phyloP scores from a whole-genome alignment of 2,113 vertebrate species.

The Myiozetetes cayanensis region DNA sequence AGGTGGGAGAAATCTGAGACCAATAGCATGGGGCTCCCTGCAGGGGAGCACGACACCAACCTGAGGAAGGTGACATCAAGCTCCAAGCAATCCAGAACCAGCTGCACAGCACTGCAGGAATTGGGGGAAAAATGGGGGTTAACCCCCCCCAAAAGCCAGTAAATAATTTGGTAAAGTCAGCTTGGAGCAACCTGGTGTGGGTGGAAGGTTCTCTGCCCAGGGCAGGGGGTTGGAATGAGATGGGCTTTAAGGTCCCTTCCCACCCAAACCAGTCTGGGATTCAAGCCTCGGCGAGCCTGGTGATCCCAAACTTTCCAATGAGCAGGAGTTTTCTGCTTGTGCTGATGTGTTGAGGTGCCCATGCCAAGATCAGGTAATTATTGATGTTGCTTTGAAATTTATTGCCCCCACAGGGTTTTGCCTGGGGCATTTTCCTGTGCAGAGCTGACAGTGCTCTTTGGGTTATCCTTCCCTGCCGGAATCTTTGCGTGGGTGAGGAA shows the following conservation, averaged over 20 bases:
- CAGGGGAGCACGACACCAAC: neutral
- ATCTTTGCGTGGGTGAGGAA: neutral
- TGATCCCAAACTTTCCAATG: accelerated
- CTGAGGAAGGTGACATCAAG: neutral
- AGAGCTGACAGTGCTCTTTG: neutral
- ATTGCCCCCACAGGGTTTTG: neutral
- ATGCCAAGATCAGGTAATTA: neutral
- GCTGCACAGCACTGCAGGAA: neutral
- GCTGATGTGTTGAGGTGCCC: neutral
- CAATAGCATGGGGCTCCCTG: neutral
- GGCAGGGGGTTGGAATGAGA: neutral
- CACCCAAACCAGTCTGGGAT: neutral
- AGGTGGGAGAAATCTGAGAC: constrained; percentile 29
- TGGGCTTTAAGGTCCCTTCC: neutral
- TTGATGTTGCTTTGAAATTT: neutral
- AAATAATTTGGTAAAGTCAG: neutral
- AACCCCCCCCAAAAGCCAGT: neutral
- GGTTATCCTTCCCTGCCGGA: neutral
- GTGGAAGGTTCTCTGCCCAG: neutral
- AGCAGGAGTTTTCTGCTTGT: neutral
- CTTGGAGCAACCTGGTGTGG: neutral
- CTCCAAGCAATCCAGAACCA: accelerated
- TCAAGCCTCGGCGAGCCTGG: neutral
- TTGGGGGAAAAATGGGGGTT: neutral
- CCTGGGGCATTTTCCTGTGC: neutral